Evolutionary conservation across 2,113 vertebrate species (phyloP), one percentile per base, ranked within the genome.

Genomic region (Alethe castanea): DNA sequence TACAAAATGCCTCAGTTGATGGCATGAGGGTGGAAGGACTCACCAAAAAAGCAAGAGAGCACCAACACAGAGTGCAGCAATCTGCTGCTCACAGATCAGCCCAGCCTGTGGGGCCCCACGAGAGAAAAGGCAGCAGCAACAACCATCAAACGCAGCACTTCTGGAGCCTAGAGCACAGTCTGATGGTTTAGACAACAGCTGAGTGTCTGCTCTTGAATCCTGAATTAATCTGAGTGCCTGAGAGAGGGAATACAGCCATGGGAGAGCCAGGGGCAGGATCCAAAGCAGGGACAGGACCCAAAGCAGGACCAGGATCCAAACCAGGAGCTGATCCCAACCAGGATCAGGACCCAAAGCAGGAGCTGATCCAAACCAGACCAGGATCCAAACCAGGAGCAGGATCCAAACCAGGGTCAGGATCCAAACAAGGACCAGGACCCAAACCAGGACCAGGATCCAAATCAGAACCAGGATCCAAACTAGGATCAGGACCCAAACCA

Each of bases 231-330:
- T 1, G 1, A 72, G 4, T 4, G 66, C 5, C 31, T 1, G 25
- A 64, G 61, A 25, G 8, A 50, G 28, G n/a, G 61, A 54, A 24
- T 14, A 47, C 1, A 2, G 5, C 8, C 45, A 11, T 0, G 0
- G 42, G 22, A 42, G 11, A 25, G 64, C 19, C 0, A 0, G 47
- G 10, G 44, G 14, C 5, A 3, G 2, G 17, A 54, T 19, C 36
- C 19, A 14, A 7, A 62, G 2, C 36, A 9, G 25, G 35, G 9
- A 1, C 19, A 33, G 17, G 25, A 62, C 31, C 26, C 26, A 14
- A 31, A 64, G 5, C 40, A 18, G 44, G 23, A 5, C 1, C 36
- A 19, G 26, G 60, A 62, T 20, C 60, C 12, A 28, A 28, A 61
- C 4, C 36, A 35, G 33, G 22, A 3, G 3, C 25, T 4, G 28